Percentiles rank a stretch among this genome's conserved stretches.
These are phyloP conservation scores for Hirtodrosophila trivittata DNA, from an alignment of 2,888 invertebrate genomes.

Conservation along the genomic window DNA sequence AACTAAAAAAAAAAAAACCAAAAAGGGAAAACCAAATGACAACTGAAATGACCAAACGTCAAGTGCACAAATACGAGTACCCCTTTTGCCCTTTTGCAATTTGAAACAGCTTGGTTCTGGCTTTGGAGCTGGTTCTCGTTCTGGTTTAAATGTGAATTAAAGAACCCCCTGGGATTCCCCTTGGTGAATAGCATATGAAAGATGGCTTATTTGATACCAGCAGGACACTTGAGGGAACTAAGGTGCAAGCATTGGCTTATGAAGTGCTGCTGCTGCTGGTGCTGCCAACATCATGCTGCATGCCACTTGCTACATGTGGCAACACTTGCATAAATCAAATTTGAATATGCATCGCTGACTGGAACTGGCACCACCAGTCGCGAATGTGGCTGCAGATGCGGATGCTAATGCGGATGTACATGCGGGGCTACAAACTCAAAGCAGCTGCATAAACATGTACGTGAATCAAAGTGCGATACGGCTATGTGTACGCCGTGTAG, in stretches of 20 bases:
- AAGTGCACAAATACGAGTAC: constrained; percentile 49
- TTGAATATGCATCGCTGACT: constrained; percentile 73
- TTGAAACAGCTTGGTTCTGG: constrained; percentile 17
- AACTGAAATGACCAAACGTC: constrained; percentile 70
- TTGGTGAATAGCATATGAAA: constrained; percentile 37
- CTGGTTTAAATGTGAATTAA: constrained; percentile 65
- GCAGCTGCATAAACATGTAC: constrained; percentile 52
- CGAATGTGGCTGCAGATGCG: constrained; percentile 19
- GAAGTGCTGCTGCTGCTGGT: constrained; percentile 6
- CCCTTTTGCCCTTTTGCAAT: constrained; percentile 2
- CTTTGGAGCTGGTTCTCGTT: not conserved
- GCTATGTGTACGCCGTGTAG: constrained; percentile 22
- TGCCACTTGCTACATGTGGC: constrained; percentile 35
- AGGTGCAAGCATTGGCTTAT: constrained; percentile 47
- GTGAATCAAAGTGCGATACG: too few species aligned
- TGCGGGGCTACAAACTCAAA: constrained; percentile 37
- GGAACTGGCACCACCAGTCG: constrained; percentile 36
- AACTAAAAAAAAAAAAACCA: constrained; percentile 4
- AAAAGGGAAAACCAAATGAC: constrained; percentile 42
- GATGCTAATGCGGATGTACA: constrained; percentile 12
- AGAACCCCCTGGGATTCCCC: constrained; percentile 37
- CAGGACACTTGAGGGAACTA: constrained; percentile 30
- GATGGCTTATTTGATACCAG: constrained; percentile 50
- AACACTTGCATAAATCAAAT: constrained; percentile 77
- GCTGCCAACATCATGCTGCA: not conserved